phyloP scores from a whole-genome alignment of 2,797 vertebrate genomes.

The Petrocephalus sullivani region DNA sequence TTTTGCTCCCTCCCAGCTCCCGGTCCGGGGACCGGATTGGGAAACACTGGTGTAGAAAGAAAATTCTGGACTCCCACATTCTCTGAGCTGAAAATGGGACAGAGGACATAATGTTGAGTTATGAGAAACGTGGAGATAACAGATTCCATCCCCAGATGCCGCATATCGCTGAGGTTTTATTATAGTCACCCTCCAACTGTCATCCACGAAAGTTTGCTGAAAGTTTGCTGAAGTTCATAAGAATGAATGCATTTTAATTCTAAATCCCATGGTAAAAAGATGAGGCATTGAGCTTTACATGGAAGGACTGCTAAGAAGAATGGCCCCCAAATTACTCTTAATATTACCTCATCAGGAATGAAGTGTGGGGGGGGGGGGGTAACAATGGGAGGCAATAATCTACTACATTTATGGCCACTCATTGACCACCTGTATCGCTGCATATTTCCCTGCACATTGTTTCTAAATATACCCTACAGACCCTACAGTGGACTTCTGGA shows the following conservation, averaged over 20 bases:
- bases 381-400: neutral
- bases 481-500: neutral
- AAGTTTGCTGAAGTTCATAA: neutral
- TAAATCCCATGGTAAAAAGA: neutral
- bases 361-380: neutral
- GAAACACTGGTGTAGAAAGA: neutral
- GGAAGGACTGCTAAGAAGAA: neutral
- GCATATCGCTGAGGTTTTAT: neutral
- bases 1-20: neutral
- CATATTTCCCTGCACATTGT: neutral
- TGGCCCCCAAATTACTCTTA: neutral
- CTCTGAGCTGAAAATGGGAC: neutral
- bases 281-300: neutral
- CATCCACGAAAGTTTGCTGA: neutral
- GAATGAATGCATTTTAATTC: constrained; percentile 1
- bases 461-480: neutral
- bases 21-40: neutral
- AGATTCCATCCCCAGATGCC: neutral
- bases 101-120: neutral
- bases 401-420: neutral
- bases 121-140: neutral
- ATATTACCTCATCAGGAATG: neutral
- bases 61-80: neutral
- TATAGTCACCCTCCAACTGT: neutral
- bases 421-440: neutral